Conservation (phyloP, 1,140 invertebrate species). For the Apocrypta bakeri region DNA sequence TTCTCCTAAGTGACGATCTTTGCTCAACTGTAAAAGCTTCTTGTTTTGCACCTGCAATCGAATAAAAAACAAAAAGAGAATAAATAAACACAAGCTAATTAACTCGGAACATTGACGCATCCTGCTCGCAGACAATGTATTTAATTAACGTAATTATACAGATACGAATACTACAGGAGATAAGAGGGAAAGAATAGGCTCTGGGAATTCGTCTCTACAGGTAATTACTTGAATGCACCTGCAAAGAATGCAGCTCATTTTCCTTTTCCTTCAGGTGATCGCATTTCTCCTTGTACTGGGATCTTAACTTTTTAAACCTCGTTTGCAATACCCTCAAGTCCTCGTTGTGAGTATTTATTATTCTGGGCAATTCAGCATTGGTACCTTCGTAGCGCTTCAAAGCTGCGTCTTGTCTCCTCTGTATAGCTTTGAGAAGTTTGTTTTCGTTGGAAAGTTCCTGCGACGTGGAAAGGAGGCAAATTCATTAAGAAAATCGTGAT, state of each 20-base stretch:
- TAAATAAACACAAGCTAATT: neutral
- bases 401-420: conserved; percentile 85
- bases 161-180: too few species aligned
- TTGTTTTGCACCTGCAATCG: conserved; percentile 75
- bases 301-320: conserved; percentile 80
- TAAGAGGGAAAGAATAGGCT: conserved; percentile 6
- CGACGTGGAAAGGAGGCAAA: neutral
- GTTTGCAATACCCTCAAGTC: conserved; percentile 83
- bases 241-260: conserved; percentile 76
- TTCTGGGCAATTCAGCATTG: conserved; percentile 83
- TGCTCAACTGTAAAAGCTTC: conserved; percentile 81
- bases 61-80: neutral
- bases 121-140: neutral
- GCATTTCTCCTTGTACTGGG: conserved; percentile 77
- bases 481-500: neutral
- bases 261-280: conserved; percentile 81
- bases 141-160: neutral
- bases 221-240: conserved; percentile 66
- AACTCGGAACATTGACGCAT: neutral
- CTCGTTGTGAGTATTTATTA: conserved; percentile 83
- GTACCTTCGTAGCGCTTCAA: conserved; percentile 82
- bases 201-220: conserved; percentile 25
- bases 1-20: conserved; percentile 82
- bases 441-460: conserved; percentile 86
- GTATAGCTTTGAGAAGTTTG: conserved; percentile 80